Conservation (phyloP, 2,113 vertebrate species). For the Oncorhynchus masou region DNA sequence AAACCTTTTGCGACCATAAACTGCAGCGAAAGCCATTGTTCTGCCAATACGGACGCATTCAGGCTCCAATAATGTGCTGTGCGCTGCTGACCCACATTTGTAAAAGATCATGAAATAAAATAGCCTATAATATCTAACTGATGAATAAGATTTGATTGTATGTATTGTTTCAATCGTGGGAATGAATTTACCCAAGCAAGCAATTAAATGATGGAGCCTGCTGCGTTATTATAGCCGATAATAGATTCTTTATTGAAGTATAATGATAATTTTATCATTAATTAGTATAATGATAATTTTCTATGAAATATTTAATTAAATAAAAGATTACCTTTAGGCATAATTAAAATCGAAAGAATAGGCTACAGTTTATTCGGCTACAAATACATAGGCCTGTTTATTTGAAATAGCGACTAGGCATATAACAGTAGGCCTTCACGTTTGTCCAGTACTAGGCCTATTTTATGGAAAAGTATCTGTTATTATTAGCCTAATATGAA, state of each 20-base stretch:
- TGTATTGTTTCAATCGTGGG: neutral
- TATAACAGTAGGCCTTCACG: no score
- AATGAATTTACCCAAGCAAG: neutral
- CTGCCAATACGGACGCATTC: slow-evolving; percentile 16
- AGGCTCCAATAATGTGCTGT: slow-evolving; percentile 32
- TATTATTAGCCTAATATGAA: neutral
- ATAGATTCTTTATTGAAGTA: no score
- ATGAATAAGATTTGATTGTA: neutral
- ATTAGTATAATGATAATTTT: no score
- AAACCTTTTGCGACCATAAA: neutral
- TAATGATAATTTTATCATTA: no score
- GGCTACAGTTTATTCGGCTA: neutral
- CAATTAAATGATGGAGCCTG: neutral
- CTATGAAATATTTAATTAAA: neutral
- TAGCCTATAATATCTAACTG: neutral
- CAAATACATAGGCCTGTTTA: no score
- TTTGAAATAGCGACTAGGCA: no score
- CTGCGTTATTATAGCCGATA: no score
- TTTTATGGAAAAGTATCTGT: neutral
- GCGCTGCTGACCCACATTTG: slow-evolving; percentile 47
- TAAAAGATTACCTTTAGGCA: neutral
- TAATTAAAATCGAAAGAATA: neutral
- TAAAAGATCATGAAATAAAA: neutral
- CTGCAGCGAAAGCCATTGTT: slow-evolving; percentile 60
- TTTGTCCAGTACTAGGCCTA: neutral